These are phyloP conservation scores for Podarcis muralis DNA, from an alignment of 2,113 vertebrate species.

Conservation along the genomic window DNA sequence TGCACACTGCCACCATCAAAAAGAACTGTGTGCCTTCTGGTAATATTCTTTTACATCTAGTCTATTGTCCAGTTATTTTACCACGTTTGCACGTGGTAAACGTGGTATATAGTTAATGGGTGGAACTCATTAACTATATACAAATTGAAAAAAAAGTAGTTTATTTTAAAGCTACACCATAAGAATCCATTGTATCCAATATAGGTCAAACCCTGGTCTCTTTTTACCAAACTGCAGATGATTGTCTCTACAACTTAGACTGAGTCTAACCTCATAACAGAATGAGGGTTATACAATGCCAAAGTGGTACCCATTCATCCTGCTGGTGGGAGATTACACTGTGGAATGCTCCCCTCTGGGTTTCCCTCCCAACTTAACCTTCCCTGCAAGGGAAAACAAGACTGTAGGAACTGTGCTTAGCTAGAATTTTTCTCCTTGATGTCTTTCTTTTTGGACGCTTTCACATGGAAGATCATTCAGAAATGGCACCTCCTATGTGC, in stretches of 20 bases:
- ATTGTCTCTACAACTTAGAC: too few species aligned
- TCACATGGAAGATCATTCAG: background rate
- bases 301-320: background rate
- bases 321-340: background rate
- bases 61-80: background rate
- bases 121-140: background rate
- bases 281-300: background rate
- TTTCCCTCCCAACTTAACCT: background rate
- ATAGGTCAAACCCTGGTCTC: background rate
- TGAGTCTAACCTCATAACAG: background rate
- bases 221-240: background rate
- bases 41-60: background rate
- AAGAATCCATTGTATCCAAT: background rate
- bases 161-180: background rate
- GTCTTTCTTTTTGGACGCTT: background rate
- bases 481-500: background rate
- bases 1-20: background rate
- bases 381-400: background rate
- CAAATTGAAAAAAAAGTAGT: background rate
- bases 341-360: background rate
- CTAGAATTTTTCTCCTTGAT: too few species aligned
- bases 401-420: background rate
- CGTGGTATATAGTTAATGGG: too few species aligned
- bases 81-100: background rate
- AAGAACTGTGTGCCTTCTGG: background rate